These are phyloP conservation scores for Calypte anna DNA, from an alignment of 2,113 vertebrate species.

Conservation along the genomic window DNA sequence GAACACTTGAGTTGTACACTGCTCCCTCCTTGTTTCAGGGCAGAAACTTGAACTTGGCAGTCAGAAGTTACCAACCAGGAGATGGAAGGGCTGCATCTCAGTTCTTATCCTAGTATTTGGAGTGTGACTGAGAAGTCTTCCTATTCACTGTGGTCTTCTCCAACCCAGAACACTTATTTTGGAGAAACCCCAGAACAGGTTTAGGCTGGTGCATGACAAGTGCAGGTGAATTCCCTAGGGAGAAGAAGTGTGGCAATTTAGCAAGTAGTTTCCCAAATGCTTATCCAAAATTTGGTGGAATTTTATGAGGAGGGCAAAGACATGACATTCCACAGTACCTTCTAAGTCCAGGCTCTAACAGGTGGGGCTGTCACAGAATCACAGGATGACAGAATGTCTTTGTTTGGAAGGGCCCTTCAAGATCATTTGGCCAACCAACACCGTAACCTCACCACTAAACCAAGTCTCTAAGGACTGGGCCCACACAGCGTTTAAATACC, in stretches of 20 bases:
- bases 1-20: neutral
- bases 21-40: neutral
- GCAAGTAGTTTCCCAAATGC: neutral
- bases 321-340: neutral
- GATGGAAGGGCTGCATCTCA: neutral
- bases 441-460: too few relatives aligned
- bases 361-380: neutral
- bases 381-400: too few relatives aligned
- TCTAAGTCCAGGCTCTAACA: neutral
- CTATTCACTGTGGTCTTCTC: neutral
- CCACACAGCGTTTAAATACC: too few relatives aligned
- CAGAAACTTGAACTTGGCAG: neutral
- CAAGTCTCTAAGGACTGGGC: too few relatives aligned
- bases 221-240: neutral
- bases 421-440: too few relatives aligned
- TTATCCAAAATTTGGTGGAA: neutral
- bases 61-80: neutral
- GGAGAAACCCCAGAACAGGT: neutral
- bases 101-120: neutral
- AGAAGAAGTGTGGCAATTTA: neutral
- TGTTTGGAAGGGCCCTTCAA: too few relatives aligned
- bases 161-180: neutral
- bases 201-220: neutral
- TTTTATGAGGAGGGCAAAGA: neutral
- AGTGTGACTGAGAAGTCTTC: neutral